phyloP scores from a whole-genome alignment of 2,888 invertebrate genomes.

The Agonopterix arenella region DNA sequence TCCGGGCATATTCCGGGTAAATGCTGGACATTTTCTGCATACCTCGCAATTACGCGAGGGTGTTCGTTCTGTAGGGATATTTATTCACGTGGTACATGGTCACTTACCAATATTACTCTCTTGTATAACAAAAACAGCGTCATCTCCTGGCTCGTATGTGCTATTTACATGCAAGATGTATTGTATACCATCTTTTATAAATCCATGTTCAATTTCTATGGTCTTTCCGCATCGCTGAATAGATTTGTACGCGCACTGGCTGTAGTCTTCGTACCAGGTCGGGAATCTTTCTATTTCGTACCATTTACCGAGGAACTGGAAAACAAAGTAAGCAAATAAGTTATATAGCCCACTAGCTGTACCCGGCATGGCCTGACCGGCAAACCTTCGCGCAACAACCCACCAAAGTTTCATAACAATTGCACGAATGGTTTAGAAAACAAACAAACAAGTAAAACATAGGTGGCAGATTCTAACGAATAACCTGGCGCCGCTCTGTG shows the following conservation, averaged over 20 bases:
- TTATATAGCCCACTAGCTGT: too few species aligned
- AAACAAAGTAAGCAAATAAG: constrained; percentile 3
- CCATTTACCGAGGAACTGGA: constrained; percentile 63
- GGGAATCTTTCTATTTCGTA: constrained; percentile 57
- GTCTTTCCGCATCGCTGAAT: constrained; percentile 47
- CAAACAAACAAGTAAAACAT: too few species aligned
- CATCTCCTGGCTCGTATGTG: constrained; percentile 50
- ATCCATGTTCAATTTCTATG: constrained; percentile 53
- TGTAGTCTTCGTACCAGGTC: constrained; percentile 50
- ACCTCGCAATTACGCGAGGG: neutral
- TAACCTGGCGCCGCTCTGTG: too few species aligned
- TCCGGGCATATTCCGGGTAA: too few species aligned
- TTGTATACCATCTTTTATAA: constrained; percentile 41
- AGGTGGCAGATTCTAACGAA: too few species aligned
- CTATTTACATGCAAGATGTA: constrained; percentile 53
- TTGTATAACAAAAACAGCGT: constrained; percentile 48
- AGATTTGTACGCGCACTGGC: constrained; percentile 49
- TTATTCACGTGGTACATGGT: neutral
- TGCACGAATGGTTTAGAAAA: too few species aligned
- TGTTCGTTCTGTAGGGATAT: neutral
- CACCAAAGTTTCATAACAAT: too few species aligned
- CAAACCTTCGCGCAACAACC: too few species aligned
- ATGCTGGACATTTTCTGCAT: too few species aligned
- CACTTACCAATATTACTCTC: constrained; percentile 52
- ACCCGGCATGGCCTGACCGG: too few species aligned